Evolutionary conservation across 2,888 invertebrate genomes (phyloP).

Genomic region (Leptinotarsa rubiginosa): DNA sequence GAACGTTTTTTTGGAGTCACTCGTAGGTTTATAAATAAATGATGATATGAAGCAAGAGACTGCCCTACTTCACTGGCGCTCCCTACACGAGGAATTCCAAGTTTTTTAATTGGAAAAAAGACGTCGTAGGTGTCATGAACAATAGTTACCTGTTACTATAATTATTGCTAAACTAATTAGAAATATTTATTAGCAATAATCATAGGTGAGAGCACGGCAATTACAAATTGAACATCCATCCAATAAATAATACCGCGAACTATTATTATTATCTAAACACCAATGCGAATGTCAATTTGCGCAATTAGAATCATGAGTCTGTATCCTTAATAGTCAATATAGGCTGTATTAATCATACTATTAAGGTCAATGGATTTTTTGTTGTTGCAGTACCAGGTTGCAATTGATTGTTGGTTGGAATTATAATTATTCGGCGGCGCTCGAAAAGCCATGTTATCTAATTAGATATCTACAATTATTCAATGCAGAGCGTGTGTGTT

Average conservation of each 20-base stretch:
- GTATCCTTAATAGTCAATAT: conserved; percentile 33
- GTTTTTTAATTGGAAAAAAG: background rate
- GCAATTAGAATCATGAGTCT: conserved; percentile 30
- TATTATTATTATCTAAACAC: conserved; percentile 30
- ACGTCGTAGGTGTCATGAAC: conserved; percentile 24
- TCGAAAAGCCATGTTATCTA: conserved; percentile 30
- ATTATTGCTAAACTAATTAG: conserved; percentile 5
- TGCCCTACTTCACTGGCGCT: background rate
- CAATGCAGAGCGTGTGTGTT: background rate
- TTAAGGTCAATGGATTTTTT: conserved; percentile 30
- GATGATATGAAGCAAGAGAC: background rate
- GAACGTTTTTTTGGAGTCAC: too few relatives aligned
- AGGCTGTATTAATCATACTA: conserved; percentile 30
- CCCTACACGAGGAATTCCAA: background rate
- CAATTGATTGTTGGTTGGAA: conserved; percentile 21
- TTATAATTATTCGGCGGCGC: conserved; percentile 32
- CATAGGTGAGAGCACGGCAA: conserved; percentile 18
- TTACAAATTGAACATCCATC: conserved; percentile 25
- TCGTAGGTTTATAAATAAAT: too few relatives aligned
- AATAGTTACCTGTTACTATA: conserved; percentile 19
- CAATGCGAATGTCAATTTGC: conserved; percentile 33
- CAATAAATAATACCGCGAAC: conserved; percentile 19
- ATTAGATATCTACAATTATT: conserved; percentile 32
- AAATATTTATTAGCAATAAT: conserved; percentile 27
- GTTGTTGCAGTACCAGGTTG: background rate